Evolutionary conservation across 2,113 vertebrate genomes (phyloP), one percentile per base, ranked within the genome.

Genomic region (Hyperopisus bebe): DNA sequence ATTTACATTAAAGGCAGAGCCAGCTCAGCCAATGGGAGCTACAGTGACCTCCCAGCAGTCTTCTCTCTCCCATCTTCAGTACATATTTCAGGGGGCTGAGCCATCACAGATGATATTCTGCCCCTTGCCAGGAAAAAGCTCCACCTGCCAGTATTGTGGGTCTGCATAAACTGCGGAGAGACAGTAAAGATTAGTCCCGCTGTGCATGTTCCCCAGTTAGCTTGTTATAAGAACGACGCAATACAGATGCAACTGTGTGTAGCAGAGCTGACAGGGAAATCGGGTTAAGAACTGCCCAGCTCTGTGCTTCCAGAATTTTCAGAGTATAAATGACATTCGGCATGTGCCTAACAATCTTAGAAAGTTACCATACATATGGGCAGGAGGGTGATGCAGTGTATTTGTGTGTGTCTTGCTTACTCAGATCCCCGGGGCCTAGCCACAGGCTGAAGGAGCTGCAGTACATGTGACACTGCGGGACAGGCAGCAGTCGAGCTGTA

Each of bases 101-200:
- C 95, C 95, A 3, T 95, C 96, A 58, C 96, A 96, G 91, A 95
- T 92, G 46, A 96, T 92, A 91, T 95, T 95, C 92, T 96, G 95
- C 42, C 93, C 95, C 86, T 90, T 92, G 6, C 94, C 94, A 0
- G 95, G 95, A 80, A 95, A 95, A 46, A 96, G 93, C 91, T 95
- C 95, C 94, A 96, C 94, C 92, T 95, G 93, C 96, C 96, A 96
- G 93, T 94, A 96, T 8, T 92, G 94, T 3, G 95, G 93, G 90
- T 96, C 95, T 0, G 95, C 95, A 2, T 95, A 95, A 42, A 96
- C 96, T 96, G 90, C 19, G 46, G 70, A 84, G 85, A 90, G 80
- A 88, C 46, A 15, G 53, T 42, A 62, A 19, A 35, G 31, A 27
- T 87, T 50, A 87, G 44, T 31, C 11, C n/a, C 83, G 31, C 83